phyloP scores from a whole-genome alignment of 2,888 invertebrate species.

The Balanococcus diminutus region DNA sequence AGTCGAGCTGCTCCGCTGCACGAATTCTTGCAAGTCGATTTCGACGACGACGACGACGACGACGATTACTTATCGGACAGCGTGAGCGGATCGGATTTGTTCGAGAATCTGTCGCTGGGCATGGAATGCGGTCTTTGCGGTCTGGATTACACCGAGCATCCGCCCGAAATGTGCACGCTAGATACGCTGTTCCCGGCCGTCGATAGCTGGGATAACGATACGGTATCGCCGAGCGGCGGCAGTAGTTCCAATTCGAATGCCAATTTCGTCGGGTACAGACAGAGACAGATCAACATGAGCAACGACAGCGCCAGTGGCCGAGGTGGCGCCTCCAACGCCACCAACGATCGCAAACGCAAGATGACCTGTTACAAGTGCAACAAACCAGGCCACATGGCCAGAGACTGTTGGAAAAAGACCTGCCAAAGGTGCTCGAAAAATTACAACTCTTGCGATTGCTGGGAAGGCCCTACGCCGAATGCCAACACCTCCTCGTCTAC shows the following conservation, averaged over 20 bases:
- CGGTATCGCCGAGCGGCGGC: constrained; percentile 24
- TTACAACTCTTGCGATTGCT: background rate
- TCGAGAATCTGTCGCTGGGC: background rate
- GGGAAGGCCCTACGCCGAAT: background rate
- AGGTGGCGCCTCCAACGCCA: background rate
- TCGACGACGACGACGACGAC: background rate
- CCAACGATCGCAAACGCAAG: background rate
- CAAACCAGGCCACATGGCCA: constrained; percentile 11
- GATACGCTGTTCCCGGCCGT: background rate
- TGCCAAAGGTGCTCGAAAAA: background rate
- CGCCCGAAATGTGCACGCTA: background rate
- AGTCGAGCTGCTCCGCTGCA: background rate
- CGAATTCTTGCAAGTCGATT: background rate
- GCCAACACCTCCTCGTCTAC: background rate
- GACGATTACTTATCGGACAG: constrained; percentile 3
- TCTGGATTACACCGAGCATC: background rate
- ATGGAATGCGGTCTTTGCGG: background rate
- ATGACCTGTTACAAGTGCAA: constrained; percentile 34
- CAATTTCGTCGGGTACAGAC: background rate
- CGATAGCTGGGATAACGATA: constrained; percentile 13
- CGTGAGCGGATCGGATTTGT: background rate
- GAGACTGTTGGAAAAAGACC: constrained; percentile 18
- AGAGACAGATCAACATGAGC: background rate
- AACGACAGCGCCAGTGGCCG: background rate
- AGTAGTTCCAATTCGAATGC: constrained; percentile 19